A percentile compares a stretch with the other conserved stretches of the same genome.
Conservation (phyloP, 2,888 invertebrate species). For the Philopedon plagiatum region DNA sequence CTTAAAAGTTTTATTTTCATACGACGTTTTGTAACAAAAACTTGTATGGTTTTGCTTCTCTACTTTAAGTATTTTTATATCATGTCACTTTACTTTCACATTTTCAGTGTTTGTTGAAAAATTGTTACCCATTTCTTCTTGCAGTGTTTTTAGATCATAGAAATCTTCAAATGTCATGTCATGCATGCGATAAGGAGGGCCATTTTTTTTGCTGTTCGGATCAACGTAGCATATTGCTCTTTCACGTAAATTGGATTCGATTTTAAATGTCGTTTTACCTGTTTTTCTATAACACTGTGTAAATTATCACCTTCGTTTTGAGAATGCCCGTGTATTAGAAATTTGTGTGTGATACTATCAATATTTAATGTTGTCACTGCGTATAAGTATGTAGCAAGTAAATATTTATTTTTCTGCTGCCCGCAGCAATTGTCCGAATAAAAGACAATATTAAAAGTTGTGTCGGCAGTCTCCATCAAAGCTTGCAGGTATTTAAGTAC, state of each 20-base stretch:
- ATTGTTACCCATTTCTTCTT: not conserved
- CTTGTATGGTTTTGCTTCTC: too few species aligned
- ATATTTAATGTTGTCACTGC: too few species aligned
- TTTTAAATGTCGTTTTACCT: not conserved
- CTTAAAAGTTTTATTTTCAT: not conserved
- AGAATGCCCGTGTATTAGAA: not conserved
- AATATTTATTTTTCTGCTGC: constrained; percentile 29
- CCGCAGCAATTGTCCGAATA: constrained; percentile 39
- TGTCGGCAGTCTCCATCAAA: constrained; percentile 13
- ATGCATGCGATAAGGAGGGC: not conserved
- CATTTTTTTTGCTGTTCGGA: too few species aligned
- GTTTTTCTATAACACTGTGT: not conserved
- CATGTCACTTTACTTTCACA: not conserved
- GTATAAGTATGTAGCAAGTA: constrained; percentile 8
- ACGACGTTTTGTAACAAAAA: not conserved
- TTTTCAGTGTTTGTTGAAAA: not conserved
- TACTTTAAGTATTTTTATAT: not conserved
- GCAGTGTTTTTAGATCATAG: not conserved
- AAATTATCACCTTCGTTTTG: not conserved
- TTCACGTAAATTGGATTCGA: too few species aligned
- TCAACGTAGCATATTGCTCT: too few species aligned
- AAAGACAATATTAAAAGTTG: constrained; percentile 34
- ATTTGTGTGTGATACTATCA: not conserved
- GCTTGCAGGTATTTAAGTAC: not conserved
- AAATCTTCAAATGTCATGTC: not conserved